phyloP scores from a whole-genome alignment of 2,888 invertebrate species.

The Conistra vaccinii region DNA sequence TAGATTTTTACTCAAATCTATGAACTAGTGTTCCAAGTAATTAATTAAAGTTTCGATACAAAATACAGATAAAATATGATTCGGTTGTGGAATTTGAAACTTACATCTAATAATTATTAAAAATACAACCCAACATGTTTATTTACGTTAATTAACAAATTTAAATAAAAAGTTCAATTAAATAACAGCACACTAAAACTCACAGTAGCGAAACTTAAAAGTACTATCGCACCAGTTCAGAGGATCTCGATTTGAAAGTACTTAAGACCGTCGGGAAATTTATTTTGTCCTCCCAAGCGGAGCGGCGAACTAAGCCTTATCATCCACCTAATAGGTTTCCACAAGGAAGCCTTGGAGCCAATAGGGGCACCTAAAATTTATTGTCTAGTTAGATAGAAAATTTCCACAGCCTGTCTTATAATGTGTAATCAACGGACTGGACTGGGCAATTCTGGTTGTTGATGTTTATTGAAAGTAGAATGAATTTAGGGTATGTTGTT shows the following conservation, averaged over 20 bases:
- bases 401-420: conserved; percentile 38
- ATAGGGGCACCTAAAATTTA: conserved; percentile 62
- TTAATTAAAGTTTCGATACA: too few species aligned
- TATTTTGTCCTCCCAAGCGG: conserved; percentile 67
- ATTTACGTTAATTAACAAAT: too few species aligned
- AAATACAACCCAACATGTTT: too few species aligned
- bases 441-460: conserved; percentile 31
- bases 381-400: conserved; percentile 60
- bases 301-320: conserved; percentile 68
- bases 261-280: conserved; percentile 71
- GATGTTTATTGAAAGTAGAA: conserved; percentile 30
- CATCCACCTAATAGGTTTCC: conserved; percentile 69
- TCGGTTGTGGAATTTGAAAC: too few species aligned
- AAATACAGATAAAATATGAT: too few species aligned
- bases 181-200: conserved; percentile 26
- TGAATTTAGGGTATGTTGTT: conserved; percentile 7
- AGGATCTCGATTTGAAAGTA: conserved; percentile 67
- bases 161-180: conserved; percentile 21
- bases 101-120: too few species aligned
- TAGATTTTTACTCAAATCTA: too few species aligned
- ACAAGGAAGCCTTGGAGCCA: conserved; percentile 63
- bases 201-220: conserved; percentile 43
- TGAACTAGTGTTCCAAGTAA: too few species aligned
- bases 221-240: conserved; percentile 52
- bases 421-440: conserved; percentile 41